Percentiles rank a stretch among this genome's conserved stretches.
Conservation (phyloP, 2,113 vertebrate genomes). For the Laticauda colubrina region DNA sequence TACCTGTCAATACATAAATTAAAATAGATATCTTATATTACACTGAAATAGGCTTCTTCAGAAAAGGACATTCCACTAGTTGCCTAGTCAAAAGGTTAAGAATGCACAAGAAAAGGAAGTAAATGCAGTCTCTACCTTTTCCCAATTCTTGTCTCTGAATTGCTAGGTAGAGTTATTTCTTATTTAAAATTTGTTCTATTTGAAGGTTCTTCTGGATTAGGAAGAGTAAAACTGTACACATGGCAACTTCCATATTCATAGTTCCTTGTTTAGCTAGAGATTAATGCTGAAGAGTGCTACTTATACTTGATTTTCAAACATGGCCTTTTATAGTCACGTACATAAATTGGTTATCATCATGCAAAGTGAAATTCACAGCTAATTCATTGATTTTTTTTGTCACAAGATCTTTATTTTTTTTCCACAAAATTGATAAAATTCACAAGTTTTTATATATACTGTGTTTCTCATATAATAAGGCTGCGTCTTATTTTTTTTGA, state of each 20-base stretch:
- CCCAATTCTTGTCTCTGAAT: not conserved
- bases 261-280: not conserved
- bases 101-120: not conserved
- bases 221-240: not conserved
- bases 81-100: not conserved
- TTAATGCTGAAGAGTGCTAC: not conserved
- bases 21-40: not conserved
- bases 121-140: not conserved
- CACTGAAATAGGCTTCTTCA: not conserved
- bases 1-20: not conserved
- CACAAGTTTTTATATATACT: not conserved
- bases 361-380: not conserved
- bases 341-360: not conserved
- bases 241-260: not conserved
- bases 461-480: too few relatives aligned
- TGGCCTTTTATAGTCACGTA: not conserved
- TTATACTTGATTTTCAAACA: not conserved
- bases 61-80: not conserved
- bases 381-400: not conserved
- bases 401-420: not conserved
- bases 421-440: not conserved
- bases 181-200: not conserved
- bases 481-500: too few relatives aligned
- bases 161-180: not conserved
- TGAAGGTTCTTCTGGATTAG: not conserved